Conservation (phyloP, 2,888 invertebrate species). For the Megastigmus dorsalis region DNA sequence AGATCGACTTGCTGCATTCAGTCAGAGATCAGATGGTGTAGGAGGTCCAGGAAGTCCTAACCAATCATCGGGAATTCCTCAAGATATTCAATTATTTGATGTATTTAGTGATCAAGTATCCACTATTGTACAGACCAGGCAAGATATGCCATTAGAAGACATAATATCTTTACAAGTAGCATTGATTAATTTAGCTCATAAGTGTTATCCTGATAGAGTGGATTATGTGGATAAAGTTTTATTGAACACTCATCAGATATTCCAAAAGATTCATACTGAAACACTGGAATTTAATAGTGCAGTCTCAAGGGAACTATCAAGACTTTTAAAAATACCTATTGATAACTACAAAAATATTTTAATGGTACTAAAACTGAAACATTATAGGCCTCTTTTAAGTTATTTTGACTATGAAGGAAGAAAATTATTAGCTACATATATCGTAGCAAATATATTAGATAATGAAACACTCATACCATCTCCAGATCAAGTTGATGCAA, state of each 20-base stretch:
- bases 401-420: constrained; percentile 93
- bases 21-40: constrained; percentile 83
- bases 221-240: constrained; percentile 97
- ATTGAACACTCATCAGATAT: constrained; percentile 91
- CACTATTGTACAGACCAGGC: constrained; percentile 94
- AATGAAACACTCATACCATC: constrained; percentile 91
- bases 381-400: constrained; percentile 90
- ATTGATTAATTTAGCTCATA: constrained; percentile 93
- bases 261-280: constrained; percentile 89
- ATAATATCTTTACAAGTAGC: constrained; percentile 96
- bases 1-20: constrained; percentile 90
- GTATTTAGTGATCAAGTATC: constrained; percentile 98
- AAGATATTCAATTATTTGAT: constrained; percentile 96
- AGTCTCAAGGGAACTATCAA: constrained; percentile 94
- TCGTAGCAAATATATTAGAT: constrained; percentile 92
- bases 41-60: constrained; percentile 76
- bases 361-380: constrained; percentile 88
- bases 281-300: constrained; percentile 86
- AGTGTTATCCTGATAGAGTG: constrained; percentile 95
- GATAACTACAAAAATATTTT: constrained; percentile 96
- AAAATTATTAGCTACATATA: constrained; percentile 89
- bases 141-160: constrained; percentile 96
- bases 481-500: constrained; percentile 89
- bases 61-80: constrained; percentile 81
- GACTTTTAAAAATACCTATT: constrained; percentile 94